Conservation (phyloP, 2,888 invertebrate genomes). For the Erebia palarica region DNA sequence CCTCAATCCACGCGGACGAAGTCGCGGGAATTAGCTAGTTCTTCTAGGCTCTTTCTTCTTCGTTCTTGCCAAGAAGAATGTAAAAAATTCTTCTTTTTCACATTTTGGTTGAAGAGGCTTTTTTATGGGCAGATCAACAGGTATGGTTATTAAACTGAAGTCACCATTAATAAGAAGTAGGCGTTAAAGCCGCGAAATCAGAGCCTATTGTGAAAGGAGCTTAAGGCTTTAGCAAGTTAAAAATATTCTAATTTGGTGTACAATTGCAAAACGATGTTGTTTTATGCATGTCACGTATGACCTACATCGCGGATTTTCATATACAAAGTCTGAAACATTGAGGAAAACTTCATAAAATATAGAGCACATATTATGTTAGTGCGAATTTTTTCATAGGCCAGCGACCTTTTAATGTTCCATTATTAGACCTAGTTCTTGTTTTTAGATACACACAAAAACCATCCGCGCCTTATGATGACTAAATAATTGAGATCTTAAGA, state of each 20-base stretch:
- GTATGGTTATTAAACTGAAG: too few relatives aligned
- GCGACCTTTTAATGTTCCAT: constrained; percentile 4
- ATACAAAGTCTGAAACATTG: constrained; percentile 24
- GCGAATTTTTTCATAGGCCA: constrained; percentile 1
- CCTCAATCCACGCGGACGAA: too few relatives aligned
- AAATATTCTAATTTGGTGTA: constrained; percentile 21
- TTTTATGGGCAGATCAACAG: too few relatives aligned
- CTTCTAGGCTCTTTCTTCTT: too few relatives aligned
- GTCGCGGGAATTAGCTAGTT: too few relatives aligned
- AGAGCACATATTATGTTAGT: background rate
- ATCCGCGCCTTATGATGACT: too few relatives aligned
- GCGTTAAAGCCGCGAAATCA: background rate
- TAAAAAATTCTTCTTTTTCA: too few relatives aligned
- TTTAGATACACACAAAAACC: too few relatives aligned
- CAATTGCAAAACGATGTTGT: constrained; percentile 22
- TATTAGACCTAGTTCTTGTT: background rate
- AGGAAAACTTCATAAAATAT: constrained; percentile 6
- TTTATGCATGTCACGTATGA: constrained; percentile 28
- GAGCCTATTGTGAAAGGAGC: constrained; percentile 11
- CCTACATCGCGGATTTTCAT: constrained; percentile 25
- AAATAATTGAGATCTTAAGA: too few relatives aligned
- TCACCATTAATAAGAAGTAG: background rate
- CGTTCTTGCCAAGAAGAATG: too few relatives aligned
- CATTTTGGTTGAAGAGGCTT: too few relatives aligned
- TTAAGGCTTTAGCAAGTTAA: background rate